Conservation (phyloP, 1,140 invertebrate genomes). For the Drosophila tropicalis region DNA sequence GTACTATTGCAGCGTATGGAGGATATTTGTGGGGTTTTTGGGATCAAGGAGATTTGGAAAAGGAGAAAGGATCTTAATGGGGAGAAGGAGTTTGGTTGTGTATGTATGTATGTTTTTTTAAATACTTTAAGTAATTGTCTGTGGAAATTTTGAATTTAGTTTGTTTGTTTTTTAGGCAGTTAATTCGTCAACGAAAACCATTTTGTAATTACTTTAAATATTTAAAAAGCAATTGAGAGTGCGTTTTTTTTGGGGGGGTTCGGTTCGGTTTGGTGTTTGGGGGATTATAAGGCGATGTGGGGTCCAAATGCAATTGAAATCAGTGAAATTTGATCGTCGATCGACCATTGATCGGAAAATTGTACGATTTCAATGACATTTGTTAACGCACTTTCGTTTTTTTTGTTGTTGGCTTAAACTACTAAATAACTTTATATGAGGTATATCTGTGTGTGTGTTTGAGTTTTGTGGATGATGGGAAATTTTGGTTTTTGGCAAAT, state of each 20-base stretch:
- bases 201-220: constrained; percentile 81
- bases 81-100: constrained; percentile 22
- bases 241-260: constrained; percentile 38
- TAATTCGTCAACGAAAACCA: constrained; percentile 34
- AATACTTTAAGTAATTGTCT: constrained; percentile 58
- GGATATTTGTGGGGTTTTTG: constrained; percentile 56
- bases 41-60: constrained; percentile 5
- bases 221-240: constrained; percentile 75
- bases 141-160: constrained; percentile 26
- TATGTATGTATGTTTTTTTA: constrained; percentile 44
- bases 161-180: constrained; percentile 41
- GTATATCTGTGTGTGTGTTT: constrained; percentile 62
- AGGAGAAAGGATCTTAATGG: constrained; percentile 20
- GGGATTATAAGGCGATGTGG: not conserved
- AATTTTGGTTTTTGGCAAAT: constrained; percentile 71
- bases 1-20: constrained; percentile 83
- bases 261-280: constrained; percentile 1
- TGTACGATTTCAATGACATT: constrained; percentile 10
- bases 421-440: constrained; percentile 78
- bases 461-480: constrained; percentile 56
- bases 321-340: constrained; percentile 21
- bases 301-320: constrained; percentile 70
- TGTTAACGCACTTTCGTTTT: constrained; percentile 37
- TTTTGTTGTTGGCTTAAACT: constrained; percentile 57
- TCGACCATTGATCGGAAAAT: constrained; percentile 4